Conservation (phyloP, 1,140 invertebrate species). For the Aethina tumida region DNA sequence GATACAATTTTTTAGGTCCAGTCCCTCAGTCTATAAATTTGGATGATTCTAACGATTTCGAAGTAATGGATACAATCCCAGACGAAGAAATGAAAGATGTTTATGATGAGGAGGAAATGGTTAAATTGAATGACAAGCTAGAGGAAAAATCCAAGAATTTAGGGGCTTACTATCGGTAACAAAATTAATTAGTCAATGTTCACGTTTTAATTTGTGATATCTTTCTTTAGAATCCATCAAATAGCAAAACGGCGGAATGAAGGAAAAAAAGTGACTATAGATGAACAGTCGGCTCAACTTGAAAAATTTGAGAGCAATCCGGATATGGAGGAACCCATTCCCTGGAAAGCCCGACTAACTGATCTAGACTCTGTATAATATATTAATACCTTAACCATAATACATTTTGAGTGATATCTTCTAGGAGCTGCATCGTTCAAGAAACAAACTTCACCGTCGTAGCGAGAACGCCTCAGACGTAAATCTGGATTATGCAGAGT, state of each 20-base stretch:
- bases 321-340: conserved; percentile 17
- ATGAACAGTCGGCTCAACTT: background rate
- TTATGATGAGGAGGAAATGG: conserved; percentile 32
- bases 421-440: background rate
- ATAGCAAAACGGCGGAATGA: background rate
- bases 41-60: background rate
- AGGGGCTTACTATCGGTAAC: too few species aligned
- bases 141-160: conserved; percentile 10
- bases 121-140: conserved; percentile 19
- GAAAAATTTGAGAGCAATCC: conserved; percentile 21
- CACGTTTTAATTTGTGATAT: too few species aligned
- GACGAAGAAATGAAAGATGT: conserved; percentile 23
- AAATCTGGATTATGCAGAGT: conserved; percentile 29
- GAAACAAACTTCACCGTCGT: background rate
- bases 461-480: background rate
- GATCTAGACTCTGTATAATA: conserved; percentile 19
- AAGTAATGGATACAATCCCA: background rate
- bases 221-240: too few species aligned
- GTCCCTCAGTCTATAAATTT: background rate
- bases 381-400: background rate
- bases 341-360: conserved; percentile 23
- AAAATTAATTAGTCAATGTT: too few species aligned
- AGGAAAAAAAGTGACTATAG: background rate
- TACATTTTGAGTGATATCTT: background rate
- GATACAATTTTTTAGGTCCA: conserved; percentile 1